Conservation (phyloP, 2,113 vertebrate genomes). For the Ammospiza caudacuta region DNA sequence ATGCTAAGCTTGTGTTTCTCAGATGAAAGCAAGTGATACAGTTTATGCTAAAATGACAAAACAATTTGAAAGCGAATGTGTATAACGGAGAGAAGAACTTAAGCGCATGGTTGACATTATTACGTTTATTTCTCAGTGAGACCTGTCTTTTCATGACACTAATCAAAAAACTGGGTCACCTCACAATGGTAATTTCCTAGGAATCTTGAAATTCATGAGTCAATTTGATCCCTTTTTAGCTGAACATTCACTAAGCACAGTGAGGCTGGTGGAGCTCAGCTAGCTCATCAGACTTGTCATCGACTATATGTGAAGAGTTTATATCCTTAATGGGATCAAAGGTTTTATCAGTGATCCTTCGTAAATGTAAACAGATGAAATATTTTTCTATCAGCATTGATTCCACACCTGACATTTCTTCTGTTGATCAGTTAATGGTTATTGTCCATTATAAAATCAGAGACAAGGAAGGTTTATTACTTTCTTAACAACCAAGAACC, state of each 20-base stretch:
- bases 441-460: conserved; percentile 68
- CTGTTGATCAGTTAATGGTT: conserved; percentile 76
- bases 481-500: conserved; percentile 53
- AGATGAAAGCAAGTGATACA: conserved; percentile 71
- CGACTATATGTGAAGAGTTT: conserved; percentile 74
- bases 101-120: conserved; percentile 71
- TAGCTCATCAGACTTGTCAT: conserved; percentile 74
- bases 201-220: conserved; percentile 74
- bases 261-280: conserved; percentile 52
- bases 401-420: conserved; percentile 75
- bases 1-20: conserved; percentile 65
- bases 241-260: conserved; percentile 65
- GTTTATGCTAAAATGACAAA: conserved; percentile 77
- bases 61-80: conserved; percentile 72
- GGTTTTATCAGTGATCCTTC: conserved; percentile 74
- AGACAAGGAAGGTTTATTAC: conserved; percentile 63
- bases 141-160: conserved; percentile 75
- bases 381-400: conserved; percentile 71
- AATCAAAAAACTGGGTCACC: conserved; percentile 79
- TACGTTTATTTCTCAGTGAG: conserved; percentile 75
- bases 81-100: conserved; percentile 72
- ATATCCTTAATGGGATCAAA: conserved; percentile 81
- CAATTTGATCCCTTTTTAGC: conserved; percentile 74
- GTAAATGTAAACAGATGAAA: conserved; percentile 71
- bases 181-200: conserved; percentile 76